Evolutionary conservation across 1,140 invertebrate species (phyloP), one percentile per base, ranked within the genome.

Genomic region (Anagrus nilaparvatae): DNA sequence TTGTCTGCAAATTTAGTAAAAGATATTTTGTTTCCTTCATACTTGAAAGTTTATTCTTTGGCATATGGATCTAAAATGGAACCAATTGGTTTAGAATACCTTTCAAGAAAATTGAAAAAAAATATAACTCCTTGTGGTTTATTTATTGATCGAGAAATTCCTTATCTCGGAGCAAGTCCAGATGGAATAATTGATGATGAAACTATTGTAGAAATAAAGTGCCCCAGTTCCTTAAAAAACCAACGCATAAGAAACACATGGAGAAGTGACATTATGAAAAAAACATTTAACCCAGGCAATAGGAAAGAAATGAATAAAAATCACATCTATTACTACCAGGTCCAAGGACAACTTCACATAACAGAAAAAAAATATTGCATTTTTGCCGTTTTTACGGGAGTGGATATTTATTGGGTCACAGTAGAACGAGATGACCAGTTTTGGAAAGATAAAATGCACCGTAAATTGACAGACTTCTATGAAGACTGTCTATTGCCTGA

Each of bases 171-270:
- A 28, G 62, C 59, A 12, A 51, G 53, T 3, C 65, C 65, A 18
- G 65, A 70, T 58, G 65, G 66, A 16, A 30, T 69, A 2, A 46
- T 64, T 19, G 54, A 49, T n/a, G 32, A 57, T 20, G 54, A 62
- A 44, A 51, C 53, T 2, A 31, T 59, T 13, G 31, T 64, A 1
- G 60, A 65, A 50, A 48, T 65, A 0, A 67, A 65, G 47, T 65
- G 59, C 43, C 59, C 60, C 5, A 43, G 35, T 7, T 40, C 27
- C 8, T 51, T 27, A 33, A 42, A 46, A 21, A 56, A 17, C 9
- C 44, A 2, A 41, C 41, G 54, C 46, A 16, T 48, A 47, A n/a
- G 40, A 40, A 29, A 43, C 25, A 12, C 25, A 17, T 19, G 13
- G 13, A 4, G 13, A 31, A 31, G 30, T 17, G 2, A 20, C 33